Evolutionary conservation across 2,113 vertebrate species (phyloP), one percentile per base, ranked within the genome.

Genomic region (Strigops habroptila): DNA sequence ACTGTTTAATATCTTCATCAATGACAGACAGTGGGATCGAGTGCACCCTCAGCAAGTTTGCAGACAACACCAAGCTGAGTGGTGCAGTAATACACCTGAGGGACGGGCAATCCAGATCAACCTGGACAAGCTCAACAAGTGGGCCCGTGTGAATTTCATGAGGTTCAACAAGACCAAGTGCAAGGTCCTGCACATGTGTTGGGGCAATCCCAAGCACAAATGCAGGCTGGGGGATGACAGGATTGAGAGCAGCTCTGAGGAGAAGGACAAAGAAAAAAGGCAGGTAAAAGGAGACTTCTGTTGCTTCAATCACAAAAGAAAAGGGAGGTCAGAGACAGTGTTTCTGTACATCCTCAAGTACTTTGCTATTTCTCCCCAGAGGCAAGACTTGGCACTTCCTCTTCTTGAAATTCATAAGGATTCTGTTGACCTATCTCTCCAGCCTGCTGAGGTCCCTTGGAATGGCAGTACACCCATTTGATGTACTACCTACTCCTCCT

Each of bases 371-470:
- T 78, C 22, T 69, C 31, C 30, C 5, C 60, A 44, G 12, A 13
- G 65, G 18, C 14, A 75, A 14, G 27, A 57, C 22, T 74, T 67
- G 31, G 31, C 18, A 35, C 62, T 91, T 87, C 28, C 21, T 12
- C 15, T 41, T 78, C n/a, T n/a, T 71, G 43, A 86, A 44, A 14
- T 67, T 71, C 48, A 7, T 12, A 48, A 59, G 18, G 52, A 53
- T 80, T 82, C 51, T 90, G 60, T 81, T 93, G 65, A 63, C 55
- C 60, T 55, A 75, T 46, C 80, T 95, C 73, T 91, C 8, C 35
- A 77, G 39, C 37, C 64, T 71, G 39, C 24, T 8, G 23, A 74
- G n/a, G 39, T 83, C 31, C 39, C 33, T 82, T 46, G 37, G 39
- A 81, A 77, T 25, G 71, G 59, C 68, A 84, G 27, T 78, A 77